Evolutionary conservation across 2,888 invertebrate species (phyloP), one percentile per base, ranked within the genome.

Genomic region (Leucoma salicis): DNA sequence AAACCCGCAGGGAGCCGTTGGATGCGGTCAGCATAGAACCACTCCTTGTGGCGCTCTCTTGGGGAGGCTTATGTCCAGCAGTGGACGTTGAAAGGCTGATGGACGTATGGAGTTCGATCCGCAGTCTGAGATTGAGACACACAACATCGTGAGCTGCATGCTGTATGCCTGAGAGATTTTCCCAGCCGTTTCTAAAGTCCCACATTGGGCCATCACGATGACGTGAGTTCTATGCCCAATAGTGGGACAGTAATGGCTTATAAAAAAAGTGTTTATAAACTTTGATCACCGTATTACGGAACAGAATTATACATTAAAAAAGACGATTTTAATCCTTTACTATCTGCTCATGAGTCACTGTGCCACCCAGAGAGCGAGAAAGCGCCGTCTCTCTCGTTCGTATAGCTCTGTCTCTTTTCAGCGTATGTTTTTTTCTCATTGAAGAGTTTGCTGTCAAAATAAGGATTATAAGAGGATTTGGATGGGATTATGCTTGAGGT

Each of bases 361-460:
- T 82, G 61, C 88, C 87, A 88, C 88, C 88, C 88, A 89, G 65
- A 68, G 66, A 71, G 83, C 57, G 40, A 47, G 31, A 42, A 56
- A 42, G 18, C 8, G 12, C 60, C 32, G 0, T 75, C 77, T 57
- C 74, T 33, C 24, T 78, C 67, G 6, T n/a, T 6, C 59, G 49
- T 69, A 78, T 71, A 63, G 57, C 59, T 15, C 18, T 41, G 58
- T 83, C 78, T 49, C 70, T 27, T 46, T 77, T 63, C 27, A 38
- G 14, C 60, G 42, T 32, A 42, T 5, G 55, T 65, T 78, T 82
- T 84, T 83, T 83, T 75, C 70, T 76, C 82, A 85, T 85, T 87
- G 82, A 85, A 80, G 74, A 82, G 81, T 81, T 80, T 75, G 82
- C 85, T 88, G 88, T 89, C 88, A 89, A 89, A 89, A 89, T 89